A percentile compares a stretch with the other conserved stretches of the same genome.
These are phyloP conservation scores for Phacellophora camtschatica DNA, from an alignment of 30 jellyfish, hydroid and myxozoan genomes.

Conservation along the genomic window DNA sequence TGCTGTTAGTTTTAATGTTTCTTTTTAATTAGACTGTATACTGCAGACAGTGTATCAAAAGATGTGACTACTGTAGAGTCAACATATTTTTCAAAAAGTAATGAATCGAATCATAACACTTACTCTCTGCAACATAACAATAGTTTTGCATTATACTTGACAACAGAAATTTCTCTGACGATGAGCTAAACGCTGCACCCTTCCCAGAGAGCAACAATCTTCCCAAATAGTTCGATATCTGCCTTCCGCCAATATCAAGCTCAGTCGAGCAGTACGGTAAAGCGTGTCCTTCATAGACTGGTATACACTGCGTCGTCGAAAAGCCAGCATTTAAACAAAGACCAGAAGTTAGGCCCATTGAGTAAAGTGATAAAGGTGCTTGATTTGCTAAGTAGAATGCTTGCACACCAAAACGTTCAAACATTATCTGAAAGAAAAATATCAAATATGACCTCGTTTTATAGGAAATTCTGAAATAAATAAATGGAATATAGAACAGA, in stretches of 20 bases:
- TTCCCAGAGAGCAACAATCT: constrained; percentile 63
- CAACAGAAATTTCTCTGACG: constrained; percentile 86
- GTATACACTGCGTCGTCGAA: constrained; percentile 79
- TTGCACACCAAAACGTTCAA: constrained; percentile 86
- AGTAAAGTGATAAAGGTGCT: constrained; percentile 74
- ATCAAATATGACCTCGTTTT: background rate
- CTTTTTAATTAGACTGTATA: no score
- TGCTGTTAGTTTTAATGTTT: no score
- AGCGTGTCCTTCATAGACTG: constrained; percentile 90
- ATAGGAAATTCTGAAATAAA: no score
- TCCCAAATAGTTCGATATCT: constrained; percentile 77
- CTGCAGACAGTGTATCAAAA: no score
- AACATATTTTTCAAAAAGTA: no score
- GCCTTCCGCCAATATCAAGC: constrained; percentile 91
- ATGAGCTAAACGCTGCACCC: constrained; percentile 69
- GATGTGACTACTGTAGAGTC: no score
- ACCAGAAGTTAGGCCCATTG: constrained; percentile 93
- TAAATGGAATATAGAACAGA: no score
- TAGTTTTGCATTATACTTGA: constrained; percentile 66
- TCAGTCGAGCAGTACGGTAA: constrained; percentile 70
- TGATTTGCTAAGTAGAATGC: constrained; percentile 89
- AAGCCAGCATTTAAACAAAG: constrained; percentile 83
- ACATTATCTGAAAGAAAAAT: constrained; percentile 62
- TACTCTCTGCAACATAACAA: constrained; percentile 84
- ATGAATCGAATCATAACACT: no score